A percentile compares a stretch with the other conserved stretches of the same genome.
These are phyloP conservation scores for Sebastes minor DNA, from an alignment of 2,797 vertebrate genomes.

Conservation along the genomic window DNA sequence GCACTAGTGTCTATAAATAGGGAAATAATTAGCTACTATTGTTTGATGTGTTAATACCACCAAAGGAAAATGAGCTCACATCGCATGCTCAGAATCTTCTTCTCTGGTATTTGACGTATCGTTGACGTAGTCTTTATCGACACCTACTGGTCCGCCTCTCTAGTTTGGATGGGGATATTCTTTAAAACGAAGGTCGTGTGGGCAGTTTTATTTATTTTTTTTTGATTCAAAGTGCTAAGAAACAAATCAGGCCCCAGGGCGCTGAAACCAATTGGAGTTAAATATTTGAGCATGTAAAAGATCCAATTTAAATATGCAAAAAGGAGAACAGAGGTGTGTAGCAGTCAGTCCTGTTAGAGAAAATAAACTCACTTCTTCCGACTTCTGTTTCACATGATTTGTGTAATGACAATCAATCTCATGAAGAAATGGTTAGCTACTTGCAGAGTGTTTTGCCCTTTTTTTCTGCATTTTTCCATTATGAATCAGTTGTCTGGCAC, in stretches of 20 bases:
- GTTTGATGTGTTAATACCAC: not conserved
- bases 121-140: not conserved
- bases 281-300: conserved; percentile 19
- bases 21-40: not conserved
- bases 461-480: conserved; percentile 48
- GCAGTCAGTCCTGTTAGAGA: not conserved
- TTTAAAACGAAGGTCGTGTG: too few relatives aligned
- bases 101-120: too few relatives aligned
- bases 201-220: too few relatives aligned
- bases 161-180: too few relatives aligned
- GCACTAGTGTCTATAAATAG: not conserved
- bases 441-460: conserved; percentile 17
- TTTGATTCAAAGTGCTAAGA: conserved; percentile 6
- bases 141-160: not conserved
- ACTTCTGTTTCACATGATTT: conserved; percentile 15
- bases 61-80: not conserved
- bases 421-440: not conserved
- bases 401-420: conserved; percentile 12
- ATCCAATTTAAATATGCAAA: conserved; percentile 24
- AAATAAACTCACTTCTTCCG: not conserved
- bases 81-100: not conserved
- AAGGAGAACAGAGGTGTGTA: not conserved
- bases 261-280: not conserved
- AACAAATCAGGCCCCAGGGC: conserved; percentile 6
- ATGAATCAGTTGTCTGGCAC: conserved; percentile 52